phyloP scores from a whole-genome alignment of 2,888 invertebrate genomes.

The Amblyjoppa fuscipennis region DNA sequence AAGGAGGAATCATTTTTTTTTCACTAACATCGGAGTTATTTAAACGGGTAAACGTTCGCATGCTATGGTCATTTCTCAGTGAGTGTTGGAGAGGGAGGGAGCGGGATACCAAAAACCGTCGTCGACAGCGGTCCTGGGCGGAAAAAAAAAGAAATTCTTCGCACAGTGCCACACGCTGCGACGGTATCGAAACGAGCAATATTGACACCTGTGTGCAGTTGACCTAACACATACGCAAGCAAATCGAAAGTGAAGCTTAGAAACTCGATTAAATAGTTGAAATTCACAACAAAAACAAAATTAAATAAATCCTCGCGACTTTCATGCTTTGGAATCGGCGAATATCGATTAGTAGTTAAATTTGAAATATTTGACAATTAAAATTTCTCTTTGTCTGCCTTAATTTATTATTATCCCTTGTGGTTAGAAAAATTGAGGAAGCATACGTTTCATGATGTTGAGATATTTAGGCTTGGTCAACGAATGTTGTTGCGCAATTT shows the following conservation, averaged over 20 bases:
- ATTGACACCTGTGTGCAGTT: background rate
- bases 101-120: background rate
- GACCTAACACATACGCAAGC: background rate
- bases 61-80: constrained; percentile 42
- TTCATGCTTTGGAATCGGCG: constrained; percentile 20
- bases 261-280: constrained; percentile 12
- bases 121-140: background rate
- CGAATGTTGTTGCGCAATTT: constrained; percentile 23
- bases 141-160: constrained; percentile 39
- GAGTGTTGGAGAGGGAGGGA: background rate
- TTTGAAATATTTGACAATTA: constrained; percentile 44
- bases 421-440: constrained; percentile 44
- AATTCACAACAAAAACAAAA: constrained; percentile 18
- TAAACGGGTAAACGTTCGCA: constrained; percentile 15
- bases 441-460: constrained; percentile 22
- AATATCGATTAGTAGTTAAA: constrained; percentile 32
- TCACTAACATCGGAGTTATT: constrained; percentile 34
- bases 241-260: background rate
- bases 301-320: constrained; percentile 19
- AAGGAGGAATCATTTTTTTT: constrained; percentile 28
- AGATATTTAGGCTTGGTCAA: constrained; percentile 27
- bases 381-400: background rate
- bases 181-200: background rate
- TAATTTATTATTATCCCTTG: constrained; percentile 24
- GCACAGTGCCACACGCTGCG: constrained; percentile 14